Evolutionary conservation across 2,113 vertebrate genomes (phyloP).

Genomic region (Nothobranchius furzeri): DNA sequence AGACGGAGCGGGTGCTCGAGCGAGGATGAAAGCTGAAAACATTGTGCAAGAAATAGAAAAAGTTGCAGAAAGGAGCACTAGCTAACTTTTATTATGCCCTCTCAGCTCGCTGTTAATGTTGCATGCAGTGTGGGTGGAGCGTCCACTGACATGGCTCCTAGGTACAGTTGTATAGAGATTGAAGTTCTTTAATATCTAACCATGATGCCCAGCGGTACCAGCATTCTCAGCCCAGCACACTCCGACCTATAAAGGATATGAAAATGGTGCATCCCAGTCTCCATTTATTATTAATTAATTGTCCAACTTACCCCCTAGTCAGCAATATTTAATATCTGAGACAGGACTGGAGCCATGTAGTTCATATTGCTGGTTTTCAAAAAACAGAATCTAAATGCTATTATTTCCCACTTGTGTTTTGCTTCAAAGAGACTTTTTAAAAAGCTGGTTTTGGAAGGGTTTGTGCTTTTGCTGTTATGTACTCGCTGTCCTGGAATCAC

Average conservation of each 20-base stretch:
- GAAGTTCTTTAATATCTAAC: conserved; percentile 63
- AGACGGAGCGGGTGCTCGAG: conserved; percentile 48
- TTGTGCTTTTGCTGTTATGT: conserved; percentile 9
- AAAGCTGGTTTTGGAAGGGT: conserved; percentile 45
- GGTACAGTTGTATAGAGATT: conserved; percentile 58
- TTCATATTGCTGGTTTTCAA: too few species aligned
- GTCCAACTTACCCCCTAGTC: conserved; percentile 72
- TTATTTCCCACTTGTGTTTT: conserved; percentile 44
- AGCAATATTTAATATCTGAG: conserved; percentile 75
- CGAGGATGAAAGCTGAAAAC: conserved; percentile 58
- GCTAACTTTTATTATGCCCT: conserved; percentile 63
- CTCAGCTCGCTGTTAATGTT: conserved; percentile 63
- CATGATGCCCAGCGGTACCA: conserved; percentile 62
- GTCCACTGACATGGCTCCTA: conserved; percentile 59
- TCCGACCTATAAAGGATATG: conserved; percentile 73
- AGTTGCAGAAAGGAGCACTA: conserved; percentile 46
- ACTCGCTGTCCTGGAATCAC: conserved; percentile 13
- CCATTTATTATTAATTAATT: conserved; percentile 79
- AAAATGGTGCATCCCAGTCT: conserved; percentile 64
- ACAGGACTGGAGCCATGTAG: conserved; percentile 49
- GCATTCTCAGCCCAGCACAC: conserved; percentile 55
- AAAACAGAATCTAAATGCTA: conserved; percentile 61
- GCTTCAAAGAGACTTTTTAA: conserved; percentile 61
- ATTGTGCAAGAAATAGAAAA: conserved; percentile 30
- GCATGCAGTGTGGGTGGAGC: conserved; percentile 55